phyloP scores from a whole-genome alignment of 53 echinoderm and acorn worm genomes.

The Luidia sarsii region DNA sequence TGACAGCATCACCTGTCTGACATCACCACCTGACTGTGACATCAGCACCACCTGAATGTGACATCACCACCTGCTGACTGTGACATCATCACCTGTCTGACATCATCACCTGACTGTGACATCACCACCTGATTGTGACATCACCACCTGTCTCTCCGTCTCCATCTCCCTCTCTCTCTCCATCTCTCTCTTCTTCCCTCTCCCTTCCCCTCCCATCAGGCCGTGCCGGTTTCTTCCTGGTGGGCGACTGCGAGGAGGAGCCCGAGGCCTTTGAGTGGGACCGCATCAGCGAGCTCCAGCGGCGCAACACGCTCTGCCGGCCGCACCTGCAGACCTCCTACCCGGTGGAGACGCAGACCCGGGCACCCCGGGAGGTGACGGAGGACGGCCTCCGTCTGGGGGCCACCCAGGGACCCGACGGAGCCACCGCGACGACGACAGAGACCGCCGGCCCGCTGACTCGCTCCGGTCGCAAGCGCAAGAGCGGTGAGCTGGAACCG shows the following conservation, averaged over 20 bases:
- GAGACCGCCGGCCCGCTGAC: slow-evolving; percentile 6
- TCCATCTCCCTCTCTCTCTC: too few relatives aligned
- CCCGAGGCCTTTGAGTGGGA: slow-evolving; percentile 85
- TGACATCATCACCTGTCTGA: too few relatives aligned
- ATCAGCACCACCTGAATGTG: too few relatives aligned
- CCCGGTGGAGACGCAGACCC: slow-evolving; percentile 86
- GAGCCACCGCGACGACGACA: not conserved
- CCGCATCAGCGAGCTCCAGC: slow-evolving; percentile 80
- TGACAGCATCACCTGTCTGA: too few relatives aligned
- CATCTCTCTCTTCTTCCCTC: too few relatives aligned
- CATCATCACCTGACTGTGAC: too few relatives aligned
- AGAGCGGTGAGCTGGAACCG: slow-evolving; percentile 17
- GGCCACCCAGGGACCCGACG: not conserved
- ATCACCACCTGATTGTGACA: too few relatives aligned
- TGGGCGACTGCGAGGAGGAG: slow-evolving; percentile 80
- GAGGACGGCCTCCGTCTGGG: slow-evolving; percentile 55
- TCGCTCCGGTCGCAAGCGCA: slow-evolving; percentile 31
- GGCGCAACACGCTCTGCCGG: slow-evolving; percentile 88
- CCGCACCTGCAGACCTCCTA: slow-evolving; percentile 88
- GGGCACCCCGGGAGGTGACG: slow-evolving; percentile 47
- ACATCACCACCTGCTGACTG: too few relatives aligned
- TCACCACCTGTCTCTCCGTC: too few relatives aligned
- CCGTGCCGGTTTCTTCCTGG: slow-evolving; percentile 70
- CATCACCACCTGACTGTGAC: too few relatives aligned
- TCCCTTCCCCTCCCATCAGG: too few relatives aligned